These are phyloP conservation scores for Epicampocera succincta DNA, from an alignment of 2,888 invertebrate genomes.

Conservation along the genomic window DNA sequence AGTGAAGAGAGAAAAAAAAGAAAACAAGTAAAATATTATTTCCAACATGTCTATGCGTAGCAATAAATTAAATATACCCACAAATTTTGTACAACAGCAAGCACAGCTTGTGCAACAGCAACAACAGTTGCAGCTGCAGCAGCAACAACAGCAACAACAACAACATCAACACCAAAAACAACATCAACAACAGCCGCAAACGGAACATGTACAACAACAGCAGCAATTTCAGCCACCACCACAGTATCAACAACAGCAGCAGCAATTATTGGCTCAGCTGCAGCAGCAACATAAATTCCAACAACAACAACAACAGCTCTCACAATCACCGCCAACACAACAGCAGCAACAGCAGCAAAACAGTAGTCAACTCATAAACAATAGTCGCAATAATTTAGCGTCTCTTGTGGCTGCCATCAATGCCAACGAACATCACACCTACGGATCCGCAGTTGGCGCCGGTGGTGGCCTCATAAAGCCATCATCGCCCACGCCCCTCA, in stretches of 20 bases:
- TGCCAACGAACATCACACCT: constrained; percentile 65
- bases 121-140: constrained; percentile 71
- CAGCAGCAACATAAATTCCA: constrained; percentile 75
- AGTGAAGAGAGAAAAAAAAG: not conserved
- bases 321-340: constrained; percentile 70
- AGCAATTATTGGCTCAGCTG: constrained; percentile 71
- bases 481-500: constrained; percentile 58
- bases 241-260: constrained; percentile 71
- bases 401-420: constrained; percentile 76
- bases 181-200: constrained; percentile 53
- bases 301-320: constrained; percentile 76
- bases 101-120: constrained; percentile 70
- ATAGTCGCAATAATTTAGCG: constrained; percentile 76
- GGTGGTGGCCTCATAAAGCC: constrained; percentile 46
- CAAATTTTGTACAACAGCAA: constrained; percentile 71
- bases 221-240: constrained; percentile 72
- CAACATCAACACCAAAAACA: constrained; percentile 74
- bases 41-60: constrained; percentile 80
- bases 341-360: constrained; percentile 70
- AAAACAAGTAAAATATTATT: not conserved
- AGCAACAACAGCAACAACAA: constrained; percentile 75
- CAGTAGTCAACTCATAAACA: constrained; percentile 75
- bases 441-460: constrained; percentile 71
- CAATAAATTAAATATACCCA: constrained; percentile 76
- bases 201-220: constrained; percentile 73